Base-by-base conservation (phyloP, 2,888 invertebrate genomes). In the Pheosia tremula region DNA sequence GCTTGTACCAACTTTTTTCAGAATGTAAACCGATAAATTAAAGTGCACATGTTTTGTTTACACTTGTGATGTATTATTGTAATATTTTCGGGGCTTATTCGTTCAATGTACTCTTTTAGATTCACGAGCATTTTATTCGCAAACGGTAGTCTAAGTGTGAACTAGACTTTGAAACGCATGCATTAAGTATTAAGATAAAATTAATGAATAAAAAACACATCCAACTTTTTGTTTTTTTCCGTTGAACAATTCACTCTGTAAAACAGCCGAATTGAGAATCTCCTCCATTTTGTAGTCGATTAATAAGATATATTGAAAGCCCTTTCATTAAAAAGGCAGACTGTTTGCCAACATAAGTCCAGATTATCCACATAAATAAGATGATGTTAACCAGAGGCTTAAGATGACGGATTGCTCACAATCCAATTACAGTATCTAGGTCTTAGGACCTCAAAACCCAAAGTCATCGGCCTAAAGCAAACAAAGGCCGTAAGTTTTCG, bases 341-440 rank as follows among this genome's bases (percentile, higher is more conserved):
- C 10, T 41, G 39, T 56, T 39, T 41, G n/a, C 39, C 8, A 47
- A 47, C n/a, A 47, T 36, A 45, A 36, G 11, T 45, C 45, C 36
- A 36, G 56, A 45, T 45, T 56, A 45, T 13, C 56, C 56, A 41
- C n/a, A 56, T 13, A 13, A 56, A 56, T 45, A 56, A 45, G 24
- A 56, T 36, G 45, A 56, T 56, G 13, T 45, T 45, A 56, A 56
- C 43, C 56, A 45, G 45, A 45, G 56, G 56, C 45, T 56, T 56
- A 56, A 45, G 56, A 56, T 56, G 56, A 56, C 36, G 56, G 36
- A 56, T 56, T 36, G 45, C 56, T 56, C n/a, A 13, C 56, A 45
- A 56, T 56, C 45, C 41, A 56, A 56, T 56, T 56, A 56, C 56
- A 43, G 45, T 45, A 56, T 56, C 43, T 56, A 56, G 56, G 56